Evolutionary conservation across 2,888 invertebrate species (phyloP).

Genomic region (Oeneis ivallda): DNA sequence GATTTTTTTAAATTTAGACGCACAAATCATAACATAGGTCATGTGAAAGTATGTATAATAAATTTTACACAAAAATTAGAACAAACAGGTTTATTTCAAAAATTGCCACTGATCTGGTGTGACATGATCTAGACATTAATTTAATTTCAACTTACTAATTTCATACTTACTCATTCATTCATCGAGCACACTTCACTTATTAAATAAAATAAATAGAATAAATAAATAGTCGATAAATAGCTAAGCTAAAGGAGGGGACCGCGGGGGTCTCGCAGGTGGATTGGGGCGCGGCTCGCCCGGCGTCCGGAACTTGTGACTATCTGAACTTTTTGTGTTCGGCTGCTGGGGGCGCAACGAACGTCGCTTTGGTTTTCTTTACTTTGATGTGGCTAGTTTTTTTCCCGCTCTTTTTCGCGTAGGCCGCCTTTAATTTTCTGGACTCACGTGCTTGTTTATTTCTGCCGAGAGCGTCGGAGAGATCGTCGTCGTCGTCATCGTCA

Average conservation of each 20-base stretch:
- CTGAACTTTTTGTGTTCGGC: slow-evolving; percentile 81
- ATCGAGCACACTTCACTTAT: slow-evolving; percentile 80
- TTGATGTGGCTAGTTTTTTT: slow-evolving; percentile 77
- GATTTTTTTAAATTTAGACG: slow-evolving; percentile 45
- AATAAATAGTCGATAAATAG: slow-evolving; percentile 82
- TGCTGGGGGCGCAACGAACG: slow-evolving; percentile 70
- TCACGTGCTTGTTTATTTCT: slow-evolving; percentile 88
- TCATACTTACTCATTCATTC: slow-evolving; percentile 79
- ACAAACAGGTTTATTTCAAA: slow-evolving; percentile 82
- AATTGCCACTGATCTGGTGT: slow-evolving; percentile 81
- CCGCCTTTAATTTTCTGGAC: slow-evolving; percentile 86
- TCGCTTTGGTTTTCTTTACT: slow-evolving; percentile 80
- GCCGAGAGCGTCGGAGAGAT: slow-evolving; percentile 84
- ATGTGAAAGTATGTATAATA: slow-evolving; percentile 55
- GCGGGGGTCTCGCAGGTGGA: slow-evolving; percentile 74
- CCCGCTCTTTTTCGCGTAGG: slow-evolving; percentile 71
- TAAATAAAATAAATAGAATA: slow-evolving; percentile 83
- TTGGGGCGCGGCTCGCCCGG: slow-evolving; percentile 62
- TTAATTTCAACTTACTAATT: slow-evolving; percentile 75
- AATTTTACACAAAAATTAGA: slow-evolving; percentile 74
- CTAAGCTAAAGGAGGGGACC: slow-evolving; percentile 79
- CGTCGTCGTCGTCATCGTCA: slow-evolving; percentile 84
- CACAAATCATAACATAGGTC: slow-evolving; percentile 69
- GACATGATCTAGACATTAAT: slow-evolving; percentile 83
- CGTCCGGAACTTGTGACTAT: slow-evolving; percentile 69